Percentiles rank a stretch among this genome's conserved stretches.
These are phyloP conservation scores for Aphodius sticticus DNA, from an alignment of 2,888 invertebrate species.

Conservation along the genomic window DNA sequence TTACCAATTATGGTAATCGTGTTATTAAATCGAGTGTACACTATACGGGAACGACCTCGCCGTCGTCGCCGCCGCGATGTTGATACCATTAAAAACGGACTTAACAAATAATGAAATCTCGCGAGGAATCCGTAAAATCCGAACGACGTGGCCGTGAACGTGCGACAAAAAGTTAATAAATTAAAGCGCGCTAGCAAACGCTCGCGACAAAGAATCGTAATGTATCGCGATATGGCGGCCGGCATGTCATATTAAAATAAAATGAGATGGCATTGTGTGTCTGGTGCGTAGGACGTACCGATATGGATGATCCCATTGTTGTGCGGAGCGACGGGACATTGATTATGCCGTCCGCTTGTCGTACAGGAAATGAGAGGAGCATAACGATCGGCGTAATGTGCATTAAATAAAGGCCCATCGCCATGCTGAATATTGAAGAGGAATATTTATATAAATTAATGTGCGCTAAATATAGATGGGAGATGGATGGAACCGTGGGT, in stretches of 20 bases:
- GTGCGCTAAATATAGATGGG: too few relatives aligned
- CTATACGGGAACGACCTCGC: slow-evolving; percentile 11
- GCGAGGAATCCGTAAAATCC: neutral
- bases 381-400: neutral
- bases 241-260: neutral
- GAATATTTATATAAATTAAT: neutral
- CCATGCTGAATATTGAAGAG: neutral
- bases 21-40: slow-evolving; percentile 19
- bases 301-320: neutral
- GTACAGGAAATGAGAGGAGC: neutral
- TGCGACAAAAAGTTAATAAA: slow-evolving; percentile 14
- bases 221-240: neutral
- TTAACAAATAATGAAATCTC: slow-evolving; percentile 26
- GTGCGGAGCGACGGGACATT: neutral
- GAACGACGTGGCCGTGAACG: neutral
- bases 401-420: neutral
- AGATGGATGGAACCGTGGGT: too few relatives aligned
- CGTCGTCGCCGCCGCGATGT: neutral
- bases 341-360: neutral
- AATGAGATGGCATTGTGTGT: neutral
- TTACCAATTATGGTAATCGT: slow-evolving; percentile 23
- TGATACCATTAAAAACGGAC: slow-evolving; percentile 12
- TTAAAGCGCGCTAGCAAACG: slow-evolving; percentile 1
- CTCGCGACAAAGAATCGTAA: slow-evolving; percentile 1
- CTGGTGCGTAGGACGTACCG: neutral